phyloP scores from a whole-genome alignment of 1,140 invertebrate species.

The Drosophila gunungcola region DNA sequence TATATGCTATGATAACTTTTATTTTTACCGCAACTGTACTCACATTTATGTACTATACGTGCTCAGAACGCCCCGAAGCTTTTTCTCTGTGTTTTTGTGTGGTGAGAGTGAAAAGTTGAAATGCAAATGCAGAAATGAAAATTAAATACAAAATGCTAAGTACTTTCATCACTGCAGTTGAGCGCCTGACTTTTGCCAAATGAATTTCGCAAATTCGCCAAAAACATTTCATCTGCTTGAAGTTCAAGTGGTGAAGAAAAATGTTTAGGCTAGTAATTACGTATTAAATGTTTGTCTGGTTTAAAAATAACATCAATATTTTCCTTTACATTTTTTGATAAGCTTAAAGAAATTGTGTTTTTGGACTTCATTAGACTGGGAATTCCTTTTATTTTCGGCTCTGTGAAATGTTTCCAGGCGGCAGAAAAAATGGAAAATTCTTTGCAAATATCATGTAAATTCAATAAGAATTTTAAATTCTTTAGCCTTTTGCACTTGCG shows the following conservation, averaged over 20 bases:
- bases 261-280: conserved; percentile 12
- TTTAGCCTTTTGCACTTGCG: too few species aligned
- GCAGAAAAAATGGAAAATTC: background rate
- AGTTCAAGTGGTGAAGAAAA: conserved; percentile 17
- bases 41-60: conserved; percentile 4
- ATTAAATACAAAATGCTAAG: conserved; percentile 82
- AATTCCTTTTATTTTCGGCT: background rate
- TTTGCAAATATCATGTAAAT: background rate
- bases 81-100: conserved; percentile 17
- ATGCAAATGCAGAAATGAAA: conserved; percentile 81
- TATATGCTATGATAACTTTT: background rate
- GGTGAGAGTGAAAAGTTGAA: conserved; percentile 68
- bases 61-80: conserved; percentile 19
- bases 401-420: background rate
- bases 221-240: conserved; percentile 59
- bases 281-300: conserved; percentile 2
- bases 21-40: background rate
- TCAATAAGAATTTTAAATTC: background rate
- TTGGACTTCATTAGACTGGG: background rate
- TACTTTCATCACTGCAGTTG: conserved; percentile 44
- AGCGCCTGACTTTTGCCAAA: conserved; percentile 62
- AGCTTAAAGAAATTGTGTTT: background rate
- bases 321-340: background rate
- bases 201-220: conserved; percentile 49
- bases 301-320: background rate